These are phyloP conservation scores for Scartelaos histophorus DNA, from an alignment of 2,113 vertebrate species.

Conservation along the genomic window DNA sequence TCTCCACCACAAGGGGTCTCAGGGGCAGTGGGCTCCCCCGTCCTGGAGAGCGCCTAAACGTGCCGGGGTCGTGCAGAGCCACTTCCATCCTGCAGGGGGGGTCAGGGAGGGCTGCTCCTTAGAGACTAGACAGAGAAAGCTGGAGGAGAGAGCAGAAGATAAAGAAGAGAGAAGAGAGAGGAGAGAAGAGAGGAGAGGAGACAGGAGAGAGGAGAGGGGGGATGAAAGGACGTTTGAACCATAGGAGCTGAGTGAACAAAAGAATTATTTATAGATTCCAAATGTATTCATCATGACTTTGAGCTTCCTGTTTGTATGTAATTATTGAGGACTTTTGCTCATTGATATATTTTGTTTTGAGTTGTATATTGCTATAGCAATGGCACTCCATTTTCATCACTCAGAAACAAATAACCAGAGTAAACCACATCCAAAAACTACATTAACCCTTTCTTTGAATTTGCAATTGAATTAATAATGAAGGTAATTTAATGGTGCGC, in stretches of 20 bases:
- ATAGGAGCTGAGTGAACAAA: neutral
- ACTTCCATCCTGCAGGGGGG: conserved; percentile 74
- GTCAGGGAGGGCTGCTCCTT: conserved; percentile 29
- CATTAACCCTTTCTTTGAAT: too few species aligned
- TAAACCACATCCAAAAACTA: neutral
- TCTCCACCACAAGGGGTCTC: conserved; percentile 79
- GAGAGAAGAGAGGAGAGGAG: too few species aligned
- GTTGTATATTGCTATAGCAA: too few species aligned
- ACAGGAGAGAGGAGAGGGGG: neutral
- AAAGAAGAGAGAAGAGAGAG: too few species aligned
- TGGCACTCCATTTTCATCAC: too few species aligned
- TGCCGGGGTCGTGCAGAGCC: conserved; percentile 46
- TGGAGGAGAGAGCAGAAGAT: neutral
- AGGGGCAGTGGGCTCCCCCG: conserved; percentile 72
- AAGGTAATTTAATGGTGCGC: too few species aligned
- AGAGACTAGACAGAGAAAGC: conserved; percentile 27
- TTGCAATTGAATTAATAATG: too few species aligned
- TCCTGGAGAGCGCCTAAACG: conserved; percentile 33
- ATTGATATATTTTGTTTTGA: too few species aligned
- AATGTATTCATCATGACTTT: neutral
- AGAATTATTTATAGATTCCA: neutral
- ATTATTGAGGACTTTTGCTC: too few species aligned
- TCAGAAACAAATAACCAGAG: neutral
- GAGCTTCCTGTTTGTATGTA: too few species aligned
- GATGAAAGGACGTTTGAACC: neutral